Conservation (phyloP, 2,888 invertebrate species). For the Rhagonycha fulva region DNA sequence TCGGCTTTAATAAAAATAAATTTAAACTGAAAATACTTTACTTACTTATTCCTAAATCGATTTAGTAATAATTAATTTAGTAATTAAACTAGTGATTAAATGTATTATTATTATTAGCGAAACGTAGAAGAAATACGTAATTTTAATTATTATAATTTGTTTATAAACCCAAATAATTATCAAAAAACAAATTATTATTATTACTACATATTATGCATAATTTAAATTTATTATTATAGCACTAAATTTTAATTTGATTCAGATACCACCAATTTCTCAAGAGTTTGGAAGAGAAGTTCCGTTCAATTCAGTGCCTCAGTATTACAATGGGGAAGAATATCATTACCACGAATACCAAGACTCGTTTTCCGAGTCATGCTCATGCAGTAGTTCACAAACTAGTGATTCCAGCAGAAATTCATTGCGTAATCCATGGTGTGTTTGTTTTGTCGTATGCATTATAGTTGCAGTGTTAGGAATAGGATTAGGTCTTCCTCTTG, state of each 20-base stretch:
- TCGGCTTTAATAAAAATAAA: no score
- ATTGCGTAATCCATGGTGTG: constrained; percentile 56
- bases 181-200: no score
- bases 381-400: constrained; percentile 58
- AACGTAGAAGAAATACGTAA: no score
- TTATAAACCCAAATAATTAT: no score
- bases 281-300: constrained; percentile 48
- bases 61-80: no score
- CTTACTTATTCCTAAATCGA: no score
- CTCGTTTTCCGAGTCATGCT: constrained; percentile 47
- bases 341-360: constrained; percentile 40
- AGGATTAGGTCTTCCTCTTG: constrained; percentile 64
- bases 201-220: no score
- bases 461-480: constrained; percentile 64
- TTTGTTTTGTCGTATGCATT: constrained; percentile 63
- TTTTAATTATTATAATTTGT: no score
- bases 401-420: constrained; percentile 61
- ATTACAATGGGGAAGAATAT: constrained; percentile 43
- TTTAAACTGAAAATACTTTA: no score
- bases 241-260: constrained; percentile 25
- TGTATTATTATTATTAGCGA: no score
- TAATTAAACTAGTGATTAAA: no score
- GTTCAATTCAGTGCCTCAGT: constrained; percentile 47
- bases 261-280: constrained; percentile 50
- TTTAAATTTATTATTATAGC: not conserved